phyloP scores from a whole-genome alignment of 2,888 invertebrate species.

The Lysandra coridon region DNA sequence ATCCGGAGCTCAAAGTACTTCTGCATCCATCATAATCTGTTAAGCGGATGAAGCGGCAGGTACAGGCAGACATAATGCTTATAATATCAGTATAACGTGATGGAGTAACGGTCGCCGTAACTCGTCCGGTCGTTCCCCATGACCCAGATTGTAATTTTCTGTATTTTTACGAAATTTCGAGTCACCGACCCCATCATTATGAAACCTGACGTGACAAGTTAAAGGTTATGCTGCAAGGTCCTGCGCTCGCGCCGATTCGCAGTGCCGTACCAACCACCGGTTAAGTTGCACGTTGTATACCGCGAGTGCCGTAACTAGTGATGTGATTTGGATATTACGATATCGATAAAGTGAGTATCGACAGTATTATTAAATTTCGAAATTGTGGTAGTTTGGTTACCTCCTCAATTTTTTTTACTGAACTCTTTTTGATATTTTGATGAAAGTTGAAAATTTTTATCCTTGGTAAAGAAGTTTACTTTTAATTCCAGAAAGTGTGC shows the following conservation, averaged over 20 bases:
- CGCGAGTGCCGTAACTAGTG: constrained; percentile 25
- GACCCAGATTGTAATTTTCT: constrained; percentile 19
- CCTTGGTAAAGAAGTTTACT: no score
- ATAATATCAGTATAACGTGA: no score
- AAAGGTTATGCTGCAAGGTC: constrained; percentile 41
- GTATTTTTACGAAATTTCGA: constrained; percentile 33
- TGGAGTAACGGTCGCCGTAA: constrained; percentile 11
- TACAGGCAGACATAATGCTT: no score
- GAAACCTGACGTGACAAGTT: constrained; percentile 23
- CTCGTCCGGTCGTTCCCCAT: background rate
- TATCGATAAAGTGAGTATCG: constrained; percentile 21
- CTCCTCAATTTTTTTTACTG: no score
- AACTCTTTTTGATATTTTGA: no score
- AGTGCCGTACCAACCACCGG: constrained; percentile 46
- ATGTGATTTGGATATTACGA: constrained; percentile 16
- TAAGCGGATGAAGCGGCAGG: no score
- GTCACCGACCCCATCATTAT: constrained; percentile 29
- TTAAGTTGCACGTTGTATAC: constrained; percentile 42
- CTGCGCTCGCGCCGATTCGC: constrained; percentile 50
- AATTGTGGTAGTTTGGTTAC: no score
- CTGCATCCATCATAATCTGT: no score
- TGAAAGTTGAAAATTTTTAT: no score
- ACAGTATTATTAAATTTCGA: background rate
- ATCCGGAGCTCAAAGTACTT: no score
- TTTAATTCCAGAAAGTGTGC: no score